Percentiles rank a stretch among this genome's conserved stretches.
phyloP scores from a whole-genome alignment of 2,888 invertebrate species.

The Athrips mouffetella region DNA sequence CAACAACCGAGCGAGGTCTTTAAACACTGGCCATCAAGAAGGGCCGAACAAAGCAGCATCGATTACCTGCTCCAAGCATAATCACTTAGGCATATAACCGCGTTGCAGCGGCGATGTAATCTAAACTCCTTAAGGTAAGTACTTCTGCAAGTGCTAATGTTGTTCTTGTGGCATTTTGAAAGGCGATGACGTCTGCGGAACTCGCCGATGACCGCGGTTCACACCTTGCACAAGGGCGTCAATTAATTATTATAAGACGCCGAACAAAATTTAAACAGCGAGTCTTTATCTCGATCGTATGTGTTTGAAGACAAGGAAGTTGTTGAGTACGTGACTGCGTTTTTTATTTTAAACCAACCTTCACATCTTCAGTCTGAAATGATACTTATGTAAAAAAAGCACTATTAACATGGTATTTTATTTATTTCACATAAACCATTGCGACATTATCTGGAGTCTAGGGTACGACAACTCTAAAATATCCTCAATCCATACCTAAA shows the following conservation, averaged over 20 bases:
- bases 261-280: not conserved
- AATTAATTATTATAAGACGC: conserved; percentile 8
- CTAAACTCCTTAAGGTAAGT: not conserved
- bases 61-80: conserved; percentile 12
- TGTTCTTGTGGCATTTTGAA: conserved; percentile 46
- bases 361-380: no score
- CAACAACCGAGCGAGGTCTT: conserved; percentile 41
- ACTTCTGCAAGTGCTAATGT: not conserved
- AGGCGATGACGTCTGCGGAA: conserved; percentile 61
- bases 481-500: no score
- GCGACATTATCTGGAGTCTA: no score
- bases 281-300: not conserved
- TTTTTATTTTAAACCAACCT: no score
- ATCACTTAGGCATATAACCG: not conserved
- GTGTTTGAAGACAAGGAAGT: not conserved
- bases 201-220: conserved; percentile 27
- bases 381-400: no score
- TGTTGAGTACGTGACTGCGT: no score
- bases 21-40: not conserved
- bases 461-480: no score
- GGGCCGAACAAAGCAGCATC: not conserved
- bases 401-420: no score
- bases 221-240: conserved; percentile 18
- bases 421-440: no score
- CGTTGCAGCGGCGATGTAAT: not conserved